Base-by-base conservation (phyloP, 2,888 invertebrate species). In the Willowsia nigromaculata region DNA sequence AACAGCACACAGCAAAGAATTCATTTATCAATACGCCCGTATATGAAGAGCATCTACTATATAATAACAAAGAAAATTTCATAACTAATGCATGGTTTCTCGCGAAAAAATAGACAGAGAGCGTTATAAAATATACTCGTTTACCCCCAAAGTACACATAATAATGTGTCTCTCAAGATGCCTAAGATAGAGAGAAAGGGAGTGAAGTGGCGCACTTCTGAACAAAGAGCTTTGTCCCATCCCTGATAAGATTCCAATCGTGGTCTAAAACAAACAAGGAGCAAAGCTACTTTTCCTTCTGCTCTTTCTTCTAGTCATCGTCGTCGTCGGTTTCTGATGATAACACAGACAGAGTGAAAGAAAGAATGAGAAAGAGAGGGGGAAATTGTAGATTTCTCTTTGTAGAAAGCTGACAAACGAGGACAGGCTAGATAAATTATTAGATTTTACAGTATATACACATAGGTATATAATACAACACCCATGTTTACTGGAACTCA, bases 241-340 rank as follows among this genome's bases (percentile, higher is more conserved):
- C 59, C 53, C 33, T 18, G 80, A 78, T 80, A 86, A 86, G 86
- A 86, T 86, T 80, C 65, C 65, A 86, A 86, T 86, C 86, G 65
- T 68, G 68, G 50, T 86, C 65, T 80, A 86, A 80, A 68, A 86
- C 86, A 80, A 86, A 78, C 78, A 86, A 80, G 80, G 43, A 68
- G 68, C 80, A 80, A 80, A 86, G 86, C 86, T 80, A 80, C 86
- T 86, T 85, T 85, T 15, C 78, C 25, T 37, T 15, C 43, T 71
- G 9, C 43, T 71, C 3, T 47, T 71, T 53, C 30, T 78, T 33
- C 56, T 59, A 40, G n/a, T 25, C 53, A 53, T 33, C 7, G 33
- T 11, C 30, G 11, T 53, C 78, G n/a, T 53, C 78, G n/a, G 50
- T 43, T 9, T 71, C 25, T 43, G 43, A 71, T 43, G 47, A 71